phyloP scores from a whole-genome alignment of 2,888 invertebrate genomes.

The Amblyjoppa fuscipennis region DNA sequence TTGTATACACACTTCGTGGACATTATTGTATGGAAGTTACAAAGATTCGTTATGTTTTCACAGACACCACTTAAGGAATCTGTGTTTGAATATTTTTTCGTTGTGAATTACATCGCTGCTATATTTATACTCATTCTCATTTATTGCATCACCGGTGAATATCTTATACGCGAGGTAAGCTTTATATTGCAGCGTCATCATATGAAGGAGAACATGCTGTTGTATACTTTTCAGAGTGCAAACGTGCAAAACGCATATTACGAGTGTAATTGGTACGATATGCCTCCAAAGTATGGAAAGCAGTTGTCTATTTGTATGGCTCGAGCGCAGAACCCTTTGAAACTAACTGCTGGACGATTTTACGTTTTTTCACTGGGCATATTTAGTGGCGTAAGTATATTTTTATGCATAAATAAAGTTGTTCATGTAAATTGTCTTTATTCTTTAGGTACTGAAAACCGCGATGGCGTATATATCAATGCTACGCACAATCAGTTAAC shows the following conservation, averaged over 20 bases:
- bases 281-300: conserved; percentile 85
- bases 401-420: conserved; percentile 1
- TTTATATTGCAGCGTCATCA: neutral
- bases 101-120: conserved; percentile 45
- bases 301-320: conserved; percentile 86
- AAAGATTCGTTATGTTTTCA: neutral
- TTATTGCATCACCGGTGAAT: conserved; percentile 73
- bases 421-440: neutral
- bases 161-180: conserved; percentile 68
- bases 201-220: neutral
- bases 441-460: conserved; percentile 68
- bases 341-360: conserved; percentile 87
- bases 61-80: conserved; percentile 24
- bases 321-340: conserved; percentile 86
- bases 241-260: conserved; percentile 86
- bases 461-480: conserved; percentile 65
- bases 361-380: conserved; percentile 86
- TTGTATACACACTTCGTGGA: neutral
- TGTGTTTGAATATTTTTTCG: conserved; percentile 18
- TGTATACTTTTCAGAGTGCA: conserved; percentile 80
- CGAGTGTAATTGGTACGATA: conserved; percentile 87
- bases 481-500: conserved; percentile 52
- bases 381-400: conserved; percentile 85
- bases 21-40: neutral
- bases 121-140: conserved; percentile 63